Conservation (phyloP, 2,113 vertebrate species). For the Quiscalus mexicanus region DNA sequence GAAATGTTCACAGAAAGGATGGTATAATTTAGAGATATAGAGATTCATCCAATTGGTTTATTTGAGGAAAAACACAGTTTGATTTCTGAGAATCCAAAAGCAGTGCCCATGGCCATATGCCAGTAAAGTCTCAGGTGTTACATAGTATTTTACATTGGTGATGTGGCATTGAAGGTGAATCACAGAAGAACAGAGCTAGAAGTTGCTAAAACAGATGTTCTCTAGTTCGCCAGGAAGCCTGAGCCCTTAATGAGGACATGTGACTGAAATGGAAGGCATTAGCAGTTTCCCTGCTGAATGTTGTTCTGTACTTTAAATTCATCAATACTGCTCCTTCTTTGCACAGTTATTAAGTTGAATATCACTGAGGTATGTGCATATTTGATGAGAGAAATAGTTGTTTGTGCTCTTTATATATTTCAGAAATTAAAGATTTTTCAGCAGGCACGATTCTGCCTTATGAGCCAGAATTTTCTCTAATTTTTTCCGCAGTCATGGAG, state of each 20-base stretch:
- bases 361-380: conserved; percentile 17
- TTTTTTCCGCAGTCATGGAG: conserved; percentile 19
- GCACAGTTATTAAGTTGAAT: conserved; percentile 23
- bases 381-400: conserved; percentile 21
- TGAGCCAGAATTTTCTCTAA: conserved; percentile 33
- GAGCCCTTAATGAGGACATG: conserved; percentile 25
- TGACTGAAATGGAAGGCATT: conserved; percentile 26
- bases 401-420: conserved; percentile 13
- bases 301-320: conserved; percentile 16
- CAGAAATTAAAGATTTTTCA: conserved; percentile 38
- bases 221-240: conserved; percentile 20
- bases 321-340: not conserved
- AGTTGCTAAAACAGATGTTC: conserved; percentile 26
- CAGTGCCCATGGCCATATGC: not conserved
- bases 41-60: not conserved
- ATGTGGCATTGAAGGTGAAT: conserved; percentile 16
- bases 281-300: conserved; percentile 1
- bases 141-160: not conserved
- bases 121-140: not conserved
- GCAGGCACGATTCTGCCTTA: conserved; percentile 3
- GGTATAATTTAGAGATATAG: not conserved
- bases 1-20: not conserved
- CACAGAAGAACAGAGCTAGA: conserved; percentile 4
- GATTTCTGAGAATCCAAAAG: not conserved
- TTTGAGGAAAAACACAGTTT: not conserved